Base-by-base conservation (phyloP, 2,113 vertebrate species). In the Tachycineta bicolor region DNA sequence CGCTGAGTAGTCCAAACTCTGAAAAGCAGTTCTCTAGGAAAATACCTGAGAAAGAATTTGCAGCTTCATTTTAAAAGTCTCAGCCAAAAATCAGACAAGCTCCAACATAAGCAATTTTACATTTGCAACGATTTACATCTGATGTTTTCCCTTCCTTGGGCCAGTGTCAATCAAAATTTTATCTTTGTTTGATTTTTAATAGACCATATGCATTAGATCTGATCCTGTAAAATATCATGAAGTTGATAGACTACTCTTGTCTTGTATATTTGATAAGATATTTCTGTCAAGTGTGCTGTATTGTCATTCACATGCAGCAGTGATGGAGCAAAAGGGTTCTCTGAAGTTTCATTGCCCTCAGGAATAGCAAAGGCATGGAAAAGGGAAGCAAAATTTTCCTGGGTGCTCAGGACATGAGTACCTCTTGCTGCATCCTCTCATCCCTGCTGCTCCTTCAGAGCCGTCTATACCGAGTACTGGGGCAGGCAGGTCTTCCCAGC, bases 381-480 rank as follows among this genome's bases (percentile, higher is more conserved):
- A 78, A 64, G 4, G 14, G 37, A 73, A 81, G n/a, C 4, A 58
- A 64, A 89, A 62, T 37, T 26, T 28, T 83, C 28, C n/a, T 17
- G 9, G 31, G 9, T 31, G 24, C 22, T 69, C 43, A 65, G 24
- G 47, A 34, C 16, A 47, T 14, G n/a, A 89, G 19, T 18, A 62
- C 10, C 6, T 70, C 31, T 64, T 69, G 10, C 37, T 73, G 26
- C 50, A 39, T 34, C 7, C 4, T 24, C 23, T 16, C 12, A 56
- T 9, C 12, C 28, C 37, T 2, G 2, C 34, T 74, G 22, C 15
- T 92, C 22, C 31, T 80, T 60, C 50, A 73, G 58, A 81, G 10
- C 9, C 29, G 80, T 13, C 23, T 50, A 18, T 3, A 2, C 44
- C 0, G 0, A 20, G 41, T 22, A 53, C 11, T 47, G 19, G 24